A percentile compares a stretch with the other conserved stretches of the same genome.
phyloP scores from a whole-genome alignment of 2,113 vertebrate species.

The Recurvirostra avosetta region DNA sequence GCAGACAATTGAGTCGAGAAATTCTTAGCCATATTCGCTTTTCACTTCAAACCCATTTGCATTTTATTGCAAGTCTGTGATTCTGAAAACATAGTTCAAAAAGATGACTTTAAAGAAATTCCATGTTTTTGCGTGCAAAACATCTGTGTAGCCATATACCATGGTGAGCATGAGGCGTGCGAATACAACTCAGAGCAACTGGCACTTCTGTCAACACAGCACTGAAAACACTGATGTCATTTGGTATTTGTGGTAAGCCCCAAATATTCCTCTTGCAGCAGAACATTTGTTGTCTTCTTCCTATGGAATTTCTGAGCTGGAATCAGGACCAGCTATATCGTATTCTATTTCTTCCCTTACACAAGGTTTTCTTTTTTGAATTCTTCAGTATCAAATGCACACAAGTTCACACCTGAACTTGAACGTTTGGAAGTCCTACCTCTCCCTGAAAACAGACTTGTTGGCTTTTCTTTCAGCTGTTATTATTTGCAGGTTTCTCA shows the following conservation, averaged over 20 bases:
- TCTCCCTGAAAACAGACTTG: background rate
- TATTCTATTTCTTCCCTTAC: background rate
- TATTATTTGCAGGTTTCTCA: background rate
- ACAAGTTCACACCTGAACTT: background rate
- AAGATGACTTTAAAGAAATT: background rate
- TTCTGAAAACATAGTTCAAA: background rate
- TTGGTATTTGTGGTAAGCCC: constrained; percentile 32
- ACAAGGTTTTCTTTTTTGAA: background rate
- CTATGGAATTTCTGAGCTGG: constrained; percentile 3
- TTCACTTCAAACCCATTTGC: background rate
- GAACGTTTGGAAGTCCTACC: background rate
- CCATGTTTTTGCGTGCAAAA: background rate
- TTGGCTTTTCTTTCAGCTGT: background rate
- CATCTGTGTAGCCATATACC: background rate
- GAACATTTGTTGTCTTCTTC: constrained; percentile 34
- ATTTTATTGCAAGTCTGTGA: background rate
- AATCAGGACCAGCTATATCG: background rate
- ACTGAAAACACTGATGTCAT: constrained; percentile 8
- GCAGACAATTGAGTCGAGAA: background rate
- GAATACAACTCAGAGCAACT: constrained; percentile 13
- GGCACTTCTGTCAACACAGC: constrained; percentile 30
- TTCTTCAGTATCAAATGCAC: background rate
- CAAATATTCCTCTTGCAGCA: constrained; percentile 2
- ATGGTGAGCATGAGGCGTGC: background rate
- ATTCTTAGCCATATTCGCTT: background rate